Evolutionary conservation across 2,113 vertebrate species (phyloP).

Genomic region (Paramisgurnus dabryanus): DNA sequence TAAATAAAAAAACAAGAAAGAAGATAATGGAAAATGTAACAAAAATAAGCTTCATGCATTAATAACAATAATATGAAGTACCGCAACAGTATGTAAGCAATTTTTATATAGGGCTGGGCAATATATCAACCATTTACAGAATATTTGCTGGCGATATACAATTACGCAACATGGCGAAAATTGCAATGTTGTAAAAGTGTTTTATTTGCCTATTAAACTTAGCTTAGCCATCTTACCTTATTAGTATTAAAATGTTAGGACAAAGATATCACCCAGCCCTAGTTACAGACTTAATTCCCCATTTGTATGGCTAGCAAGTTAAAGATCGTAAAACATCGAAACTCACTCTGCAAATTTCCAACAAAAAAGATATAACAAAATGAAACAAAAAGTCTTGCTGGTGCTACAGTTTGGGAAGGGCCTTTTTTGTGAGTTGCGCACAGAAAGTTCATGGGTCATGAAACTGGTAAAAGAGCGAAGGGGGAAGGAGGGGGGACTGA

Average conservation of each 20-base stretch:
- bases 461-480: constrained; percentile 74
- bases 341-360: neutral
- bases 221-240: no score
- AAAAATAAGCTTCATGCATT: constrained; percentile 43
- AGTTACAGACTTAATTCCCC: neutral
- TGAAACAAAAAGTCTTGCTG: constrained; percentile 27
- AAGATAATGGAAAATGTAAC: neutral
- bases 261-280: constrained; percentile 11
- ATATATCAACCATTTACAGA: neutral
- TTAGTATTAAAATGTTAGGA: no score
- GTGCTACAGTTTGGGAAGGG: constrained; percentile 61
- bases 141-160: neutral
- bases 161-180: neutral
- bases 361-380: neutral
- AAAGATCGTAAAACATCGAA: constrained; percentile 27
- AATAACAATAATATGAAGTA: neutral
- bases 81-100: neutral
- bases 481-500: constrained; percentile 74
- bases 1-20: constrained; percentile 15
- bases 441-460: constrained; percentile 84
- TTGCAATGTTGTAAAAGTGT: neutral
- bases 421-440: constrained; percentile 72
- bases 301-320: neutral
- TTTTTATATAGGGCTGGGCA: neutral
- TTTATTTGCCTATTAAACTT: neutral